phyloP scores from a whole-genome alignment of 2,888 invertebrate species.

The Sarcophaga caerulescens region DNA sequence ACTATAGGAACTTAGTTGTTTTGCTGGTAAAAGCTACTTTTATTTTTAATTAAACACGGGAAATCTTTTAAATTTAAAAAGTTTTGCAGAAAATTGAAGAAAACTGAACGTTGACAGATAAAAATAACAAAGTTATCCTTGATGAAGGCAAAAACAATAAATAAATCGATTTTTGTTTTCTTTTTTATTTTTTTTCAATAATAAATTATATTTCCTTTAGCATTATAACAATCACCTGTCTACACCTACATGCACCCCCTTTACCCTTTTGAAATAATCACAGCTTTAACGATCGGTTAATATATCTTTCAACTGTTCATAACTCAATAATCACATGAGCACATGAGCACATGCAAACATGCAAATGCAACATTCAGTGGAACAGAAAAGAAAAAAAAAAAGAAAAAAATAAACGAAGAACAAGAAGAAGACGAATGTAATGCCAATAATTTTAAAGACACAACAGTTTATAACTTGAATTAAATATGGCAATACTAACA shows the following conservation, averaged over 20 bases:
- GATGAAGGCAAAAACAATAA: background rate
- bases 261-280: conserved; percentile 23
- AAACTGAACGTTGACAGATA: background rate
- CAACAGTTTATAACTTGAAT: conserved; percentile 52
- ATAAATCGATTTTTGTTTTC: background rate
- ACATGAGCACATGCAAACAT: conserved; percentile 17
- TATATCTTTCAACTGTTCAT: conserved; percentile 61
- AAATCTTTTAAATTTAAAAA: too few species aligned
- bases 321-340: conserved; percentile 58
- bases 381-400: background rate
- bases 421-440: conserved; percentile 16
- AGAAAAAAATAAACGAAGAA: conserved; percentile 11
- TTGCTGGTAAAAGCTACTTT: too few species aligned
- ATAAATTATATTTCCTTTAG: background rate
- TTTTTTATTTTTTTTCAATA: background rate
- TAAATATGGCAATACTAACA: conserved; percentile 28
- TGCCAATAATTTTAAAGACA: conserved; percentile 58
- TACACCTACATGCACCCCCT: conserved; percentile 49
- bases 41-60: too few species aligned
- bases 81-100: too few species aligned
- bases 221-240: conserved; percentile 57
- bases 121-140: background rate
- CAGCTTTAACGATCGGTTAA: conserved; percentile 49
- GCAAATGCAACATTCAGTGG: background rate
- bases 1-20: too few species aligned